Base-by-base conservation (phyloP, 2,113 vertebrate genomes). In the Nesogale talazaci region DNA sequence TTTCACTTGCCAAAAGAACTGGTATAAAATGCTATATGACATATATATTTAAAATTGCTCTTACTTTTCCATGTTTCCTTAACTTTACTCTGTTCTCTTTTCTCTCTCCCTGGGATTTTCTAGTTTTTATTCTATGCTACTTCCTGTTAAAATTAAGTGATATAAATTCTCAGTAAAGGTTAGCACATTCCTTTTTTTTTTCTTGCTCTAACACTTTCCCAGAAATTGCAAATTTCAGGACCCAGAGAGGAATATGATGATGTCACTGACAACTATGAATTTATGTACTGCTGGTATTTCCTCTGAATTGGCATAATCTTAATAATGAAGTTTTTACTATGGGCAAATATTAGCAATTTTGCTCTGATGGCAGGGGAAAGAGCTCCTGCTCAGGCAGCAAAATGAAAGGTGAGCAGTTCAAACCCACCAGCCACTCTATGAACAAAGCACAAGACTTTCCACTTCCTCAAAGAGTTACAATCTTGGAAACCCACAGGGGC, bases 211-310 rank as follows among this genome's bases (percentile, higher is more conserved):
- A 82, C 56, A 74, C 36, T 67, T 90, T 31, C 19, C 36, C 87
- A 78, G n/a, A 90, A 88, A 91, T 69, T 88, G 5, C 86, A 56
- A 90, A 88, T 90, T 90, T 83, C 75, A 86, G 80, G 89, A 88
- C 70, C 78, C 65, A 61, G 10, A 83, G n/a, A 52, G 16, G 38
- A 63, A 59, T 52, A 77, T 38, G 57, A 78, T 86, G 29, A 87
- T 46, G 11, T 84, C 83, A 93, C 42, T 46, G 42, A 46, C 42
- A 46, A 46, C 42, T 46, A 5, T 52, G 77, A 34, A 94, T 86
- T 95, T 86, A 34, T 8, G 27, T 20, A 78, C 78, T 89, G 22
- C 86, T 86, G 65, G 72, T 42, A 79, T 40, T 93, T 38, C 46
- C 31, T 70, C 12, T 29, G 80, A 70, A 78, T 11, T 78, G 92